Evolutionary conservation across 2,113 vertebrate genomes (phyloP), one percentile per base, ranked within the genome.

Genomic region (Brachyhypopomus occidentalis): DNA sequence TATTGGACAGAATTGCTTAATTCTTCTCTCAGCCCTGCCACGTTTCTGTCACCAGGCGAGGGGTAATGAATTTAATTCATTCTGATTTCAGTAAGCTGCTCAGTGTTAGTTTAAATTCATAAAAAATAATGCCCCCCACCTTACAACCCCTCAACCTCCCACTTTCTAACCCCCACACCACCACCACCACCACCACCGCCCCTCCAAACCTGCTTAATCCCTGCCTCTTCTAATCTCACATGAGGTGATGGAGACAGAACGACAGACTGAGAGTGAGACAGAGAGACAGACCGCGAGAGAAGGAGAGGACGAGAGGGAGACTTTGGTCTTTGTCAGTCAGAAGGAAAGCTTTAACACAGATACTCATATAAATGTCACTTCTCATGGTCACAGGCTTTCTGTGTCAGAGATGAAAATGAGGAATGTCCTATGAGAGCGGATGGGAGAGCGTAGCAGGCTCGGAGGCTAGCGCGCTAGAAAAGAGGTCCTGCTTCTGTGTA

Each of bases 21-120:
- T 83, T 84, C 81, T 74, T 72, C 55, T 82, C 78, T 81, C 75
- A 22, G 72, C 72, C 59, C 69, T 84, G 81, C 72, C 81, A 79
- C 62, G 67, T 80, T 69, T 70, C 83, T 85, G 86, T 86, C 81
- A 84, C 86, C 79, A 41, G 59, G 48, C 60, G 67, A 77, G 72
- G 55, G 30, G 82, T 87, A 89, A 90, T 86, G 86, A 88, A 88
- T 89, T 91, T 83, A 88, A 88, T 78, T 78, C 77, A 83, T 83
- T 81, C 80, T 86, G 81, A 89, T 88, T 85, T 83, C 9, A n/a
- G 82, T 87, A 87, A 85, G 84, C 86, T 83, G 86, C 88, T 91
- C 86, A 87, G 78, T 78, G 76, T 85, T 88, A 36, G 77, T 91
- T 89, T 84, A 87, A 84, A 88, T 86, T 78, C 81, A 83, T 75